Conservation (phyloP, 2,888 invertebrate species). For the Acanthosepion esculentum region DNA sequence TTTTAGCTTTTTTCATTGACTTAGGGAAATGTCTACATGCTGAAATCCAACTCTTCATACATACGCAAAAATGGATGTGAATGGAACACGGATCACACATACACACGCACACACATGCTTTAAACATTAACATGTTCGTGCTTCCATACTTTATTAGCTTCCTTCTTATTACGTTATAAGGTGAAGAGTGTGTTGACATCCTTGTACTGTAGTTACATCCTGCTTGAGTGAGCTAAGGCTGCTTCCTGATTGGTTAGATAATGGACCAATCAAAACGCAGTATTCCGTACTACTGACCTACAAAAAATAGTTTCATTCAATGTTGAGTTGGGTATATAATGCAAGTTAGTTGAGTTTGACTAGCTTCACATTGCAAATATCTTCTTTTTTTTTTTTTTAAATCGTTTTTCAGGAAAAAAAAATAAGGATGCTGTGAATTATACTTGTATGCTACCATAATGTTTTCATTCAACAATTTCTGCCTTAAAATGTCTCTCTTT, state of each 20-base stretch:
- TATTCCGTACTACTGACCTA: constrained; percentile 23
- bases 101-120: not conserved
- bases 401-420: not conserved
- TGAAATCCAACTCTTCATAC: not conserved
- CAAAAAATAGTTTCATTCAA: constrained; percentile 6
- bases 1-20: not conserved
- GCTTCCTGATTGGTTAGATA: constrained; percentile 8
- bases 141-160: constrained; percentile 22
- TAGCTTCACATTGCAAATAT: not conserved
- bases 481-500: not conserved
- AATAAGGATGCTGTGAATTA: not conserved
- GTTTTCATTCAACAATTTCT: not conserved
- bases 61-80: not conserved
- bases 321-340: not conserved
- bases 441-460: not conserved
- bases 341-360: not conserved
- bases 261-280: not conserved
- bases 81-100: not conserved
- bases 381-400: not conserved
- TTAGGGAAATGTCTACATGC: not conserved
- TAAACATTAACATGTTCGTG: not conserved
- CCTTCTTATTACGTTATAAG: not conserved
- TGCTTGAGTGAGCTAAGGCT: not conserved
- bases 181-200: not conserved
- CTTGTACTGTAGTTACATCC: constrained; percentile 22